Conservation (phyloP, 2,888 invertebrate genomes). For the Cosmia trapezina region DNA sequence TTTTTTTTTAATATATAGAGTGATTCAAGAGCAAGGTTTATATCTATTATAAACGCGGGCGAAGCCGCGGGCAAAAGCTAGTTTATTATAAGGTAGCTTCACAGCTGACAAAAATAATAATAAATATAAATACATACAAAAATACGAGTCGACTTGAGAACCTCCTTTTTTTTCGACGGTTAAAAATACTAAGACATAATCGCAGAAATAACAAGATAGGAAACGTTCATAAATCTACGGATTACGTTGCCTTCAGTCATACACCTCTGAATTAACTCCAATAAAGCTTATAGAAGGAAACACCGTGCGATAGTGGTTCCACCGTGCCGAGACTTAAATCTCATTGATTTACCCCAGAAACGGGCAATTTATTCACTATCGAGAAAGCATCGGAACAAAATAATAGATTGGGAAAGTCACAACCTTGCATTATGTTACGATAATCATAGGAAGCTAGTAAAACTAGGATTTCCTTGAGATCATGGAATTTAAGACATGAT, state of each 20-base stretch:
- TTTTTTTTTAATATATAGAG: too few species aligned
- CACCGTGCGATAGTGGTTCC: not conserved
- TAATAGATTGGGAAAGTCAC: constrained; percentile 28
- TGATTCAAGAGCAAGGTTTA: too few species aligned
- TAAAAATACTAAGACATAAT: too few species aligned
- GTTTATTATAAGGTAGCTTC: too few species aligned
- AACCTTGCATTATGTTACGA: constrained; percentile 30
- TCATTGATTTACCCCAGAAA: constrained; percentile 16
- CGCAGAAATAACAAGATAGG: not conserved
- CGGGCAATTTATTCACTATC: constrained; percentile 45
- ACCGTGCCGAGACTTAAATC: constrained; percentile 10
- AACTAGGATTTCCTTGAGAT: constrained; percentile 32
- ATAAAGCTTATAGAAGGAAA: not conserved
- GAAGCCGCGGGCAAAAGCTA: too few species aligned
- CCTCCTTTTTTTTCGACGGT: too few species aligned
- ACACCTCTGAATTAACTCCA: not conserved
- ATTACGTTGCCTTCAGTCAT: not conserved
- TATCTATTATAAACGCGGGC: too few species aligned
- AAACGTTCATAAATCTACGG: not conserved
- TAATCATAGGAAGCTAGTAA: constrained; percentile 50
- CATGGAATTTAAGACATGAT: constrained; percentile 24
- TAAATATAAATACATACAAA: too few species aligned
- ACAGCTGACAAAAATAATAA: too few species aligned
- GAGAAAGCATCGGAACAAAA: constrained; percentile 48
- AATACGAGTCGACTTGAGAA: too few species aligned